Conservation (phyloP, 2,888 invertebrate genomes). For the Ectemnius continuus region DNA sequence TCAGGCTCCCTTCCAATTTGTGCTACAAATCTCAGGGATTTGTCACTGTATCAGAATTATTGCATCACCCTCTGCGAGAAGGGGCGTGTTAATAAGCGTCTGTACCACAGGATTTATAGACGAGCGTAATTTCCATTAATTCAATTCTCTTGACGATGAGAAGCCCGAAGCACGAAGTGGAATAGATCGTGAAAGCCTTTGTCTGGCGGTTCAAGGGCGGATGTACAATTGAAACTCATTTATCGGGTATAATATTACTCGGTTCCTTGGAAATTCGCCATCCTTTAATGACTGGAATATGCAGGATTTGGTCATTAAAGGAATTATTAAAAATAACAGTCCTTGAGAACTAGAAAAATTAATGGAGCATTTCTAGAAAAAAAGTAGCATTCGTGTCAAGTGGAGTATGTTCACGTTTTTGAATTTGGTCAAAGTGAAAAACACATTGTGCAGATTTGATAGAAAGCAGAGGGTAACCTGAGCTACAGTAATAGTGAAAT, state of each 20-base stretch:
- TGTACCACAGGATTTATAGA: constrained; percentile 34
- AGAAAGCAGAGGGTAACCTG: constrained; percentile 16
- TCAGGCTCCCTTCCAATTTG: too few relatives aligned
- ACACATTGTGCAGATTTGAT: neutral
- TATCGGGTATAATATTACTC: too few relatives aligned
- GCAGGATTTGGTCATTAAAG: too few relatives aligned
- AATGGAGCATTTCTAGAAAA: too few relatives aligned
- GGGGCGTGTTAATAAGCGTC: constrained; percentile 41
- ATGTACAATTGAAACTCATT: neutral
- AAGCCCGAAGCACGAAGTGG: constrained; percentile 11
- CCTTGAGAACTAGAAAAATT: too few relatives aligned
- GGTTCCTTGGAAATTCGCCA: too few relatives aligned
- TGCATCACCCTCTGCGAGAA: neutral
- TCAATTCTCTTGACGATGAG: constrained; percentile 46
- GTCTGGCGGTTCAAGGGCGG: neutral
- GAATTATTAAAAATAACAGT: too few relatives aligned
- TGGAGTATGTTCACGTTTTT: too few relatives aligned
- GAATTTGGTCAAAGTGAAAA: too few relatives aligned
- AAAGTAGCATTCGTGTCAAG: too few relatives aligned
- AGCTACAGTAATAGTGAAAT: constrained; percentile 50
- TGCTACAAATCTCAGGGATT: neutral
- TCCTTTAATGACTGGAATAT: too few relatives aligned
- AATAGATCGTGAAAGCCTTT: constrained; percentile 34
- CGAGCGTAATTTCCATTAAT: constrained; percentile 57
- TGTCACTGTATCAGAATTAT: neutral